Conservation (phyloP, 1,140 invertebrate species). For the Dreissena rostriformis region DNA sequence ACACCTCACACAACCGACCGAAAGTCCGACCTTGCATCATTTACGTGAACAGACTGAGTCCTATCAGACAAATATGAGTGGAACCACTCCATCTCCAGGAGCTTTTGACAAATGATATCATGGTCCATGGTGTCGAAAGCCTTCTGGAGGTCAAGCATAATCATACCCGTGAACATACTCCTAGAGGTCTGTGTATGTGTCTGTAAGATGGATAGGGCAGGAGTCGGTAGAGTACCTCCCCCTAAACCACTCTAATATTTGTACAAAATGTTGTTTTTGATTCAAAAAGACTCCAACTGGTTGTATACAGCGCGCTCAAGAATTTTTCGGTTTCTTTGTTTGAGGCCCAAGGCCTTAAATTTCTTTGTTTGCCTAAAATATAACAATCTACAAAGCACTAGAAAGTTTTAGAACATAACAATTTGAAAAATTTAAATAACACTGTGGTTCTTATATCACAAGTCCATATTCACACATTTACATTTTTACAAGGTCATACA, state of each 20-base stretch:
- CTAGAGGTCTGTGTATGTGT: neutral
- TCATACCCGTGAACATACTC: conserved; percentile 12
- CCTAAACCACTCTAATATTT: neutral
- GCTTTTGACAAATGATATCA: conserved; percentile 2
- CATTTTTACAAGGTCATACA: too few species aligned
- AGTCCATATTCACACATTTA: too few species aligned
- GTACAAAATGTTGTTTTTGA: neutral
- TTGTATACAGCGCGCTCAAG: neutral
- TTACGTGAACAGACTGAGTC: neutral
- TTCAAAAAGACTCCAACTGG: neutral
- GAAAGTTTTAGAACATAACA: too few species aligned
- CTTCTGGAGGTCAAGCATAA: conserved; percentile 18
- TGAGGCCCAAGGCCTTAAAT: too few species aligned
- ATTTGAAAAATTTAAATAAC: too few species aligned
- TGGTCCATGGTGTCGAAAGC: conserved; percentile 14
- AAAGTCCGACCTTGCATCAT: neutral
- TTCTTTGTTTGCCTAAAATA: too few species aligned
- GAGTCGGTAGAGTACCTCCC: neutral
- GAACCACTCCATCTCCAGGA: conserved; percentile 6
- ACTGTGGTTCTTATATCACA: too few species aligned
- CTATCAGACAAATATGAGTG: neutral
- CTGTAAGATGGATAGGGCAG: conserved; percentile 4
- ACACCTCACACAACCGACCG: neutral
- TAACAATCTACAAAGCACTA: too few species aligned
- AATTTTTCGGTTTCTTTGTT: too few species aligned